These are phyloP conservation scores for Cephus sareptanus DNA, from an alignment of 2,888 invertebrate genomes.

Conservation along the genomic window DNA sequence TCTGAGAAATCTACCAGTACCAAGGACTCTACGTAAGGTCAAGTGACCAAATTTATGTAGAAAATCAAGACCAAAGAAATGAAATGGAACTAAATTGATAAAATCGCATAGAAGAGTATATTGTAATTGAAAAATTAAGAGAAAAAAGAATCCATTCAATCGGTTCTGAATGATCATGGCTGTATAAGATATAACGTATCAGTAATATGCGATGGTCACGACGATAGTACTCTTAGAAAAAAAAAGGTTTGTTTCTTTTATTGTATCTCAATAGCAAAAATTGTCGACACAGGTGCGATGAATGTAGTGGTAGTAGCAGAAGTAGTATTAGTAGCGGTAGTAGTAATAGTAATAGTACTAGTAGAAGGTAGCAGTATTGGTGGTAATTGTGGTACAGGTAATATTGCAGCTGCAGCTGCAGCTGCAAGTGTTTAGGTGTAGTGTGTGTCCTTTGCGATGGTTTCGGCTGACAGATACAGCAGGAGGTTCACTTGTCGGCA, in stretches of 20 bases:
- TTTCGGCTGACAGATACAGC: not conserved
- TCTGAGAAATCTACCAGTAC: not conserved
- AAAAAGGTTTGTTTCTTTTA: conserved; percentile 45
- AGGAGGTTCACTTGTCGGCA: conserved; percentile 25
- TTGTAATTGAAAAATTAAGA: not conserved
- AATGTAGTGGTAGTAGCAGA: conserved; percentile 49
- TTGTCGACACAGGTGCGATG: conserved; percentile 58
- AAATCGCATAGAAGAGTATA: not conserved
- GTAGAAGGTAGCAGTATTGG: not conserved
- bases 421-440: not conserved
- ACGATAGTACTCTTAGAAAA: conserved; percentile 42
- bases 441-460: not conserved
- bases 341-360: not conserved
- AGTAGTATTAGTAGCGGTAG: not conserved
- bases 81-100: not conserved
- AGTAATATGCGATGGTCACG: not conserved
- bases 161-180: not conserved
- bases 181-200: not conserved
- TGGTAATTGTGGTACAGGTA: conserved; percentile 22
- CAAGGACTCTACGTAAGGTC: not conserved
- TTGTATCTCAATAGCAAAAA: conserved; percentile 55
- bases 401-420: not conserved
- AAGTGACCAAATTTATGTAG: not conserved
- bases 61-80: not conserved
- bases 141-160: not conserved